Evolutionary conservation across 2,888 invertebrate species (phyloP).

Genomic region (Rhogogaster chlorosoma): DNA sequence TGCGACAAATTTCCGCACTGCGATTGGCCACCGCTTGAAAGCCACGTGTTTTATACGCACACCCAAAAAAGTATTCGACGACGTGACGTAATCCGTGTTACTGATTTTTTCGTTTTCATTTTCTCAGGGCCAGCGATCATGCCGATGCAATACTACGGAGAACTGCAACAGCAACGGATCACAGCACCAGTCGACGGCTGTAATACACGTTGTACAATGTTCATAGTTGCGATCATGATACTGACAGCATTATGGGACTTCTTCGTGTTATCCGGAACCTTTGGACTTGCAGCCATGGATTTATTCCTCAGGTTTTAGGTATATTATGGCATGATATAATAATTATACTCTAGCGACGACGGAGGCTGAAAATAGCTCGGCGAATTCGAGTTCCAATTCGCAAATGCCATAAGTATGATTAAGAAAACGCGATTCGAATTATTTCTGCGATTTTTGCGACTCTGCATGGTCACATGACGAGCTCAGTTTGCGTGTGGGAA

Average conservation of each 20-base stretch:
- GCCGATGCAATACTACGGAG: background rate
- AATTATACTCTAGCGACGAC: too few species aligned
- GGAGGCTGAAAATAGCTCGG: too few species aligned
- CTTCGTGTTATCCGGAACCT: fast-evolving
- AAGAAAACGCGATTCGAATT: too few species aligned
- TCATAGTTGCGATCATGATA: slow-evolving; percentile 2
- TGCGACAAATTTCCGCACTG: too few species aligned
- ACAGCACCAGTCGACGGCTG: background rate
- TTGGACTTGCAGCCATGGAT: background rate
- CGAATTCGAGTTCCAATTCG: too few species aligned
- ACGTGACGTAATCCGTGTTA: background rate
- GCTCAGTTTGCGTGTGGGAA: background rate
- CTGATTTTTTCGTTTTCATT: background rate
- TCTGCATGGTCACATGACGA: too few species aligned
- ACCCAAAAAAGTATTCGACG: background rate
- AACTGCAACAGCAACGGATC: background rate
- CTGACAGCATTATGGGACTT: background rate
- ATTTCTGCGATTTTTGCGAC: too few species aligned
- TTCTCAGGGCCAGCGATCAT: background rate
- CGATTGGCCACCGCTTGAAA: too few species aligned
- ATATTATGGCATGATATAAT: too few species aligned
- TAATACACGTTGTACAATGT: background rate
- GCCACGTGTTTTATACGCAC: background rate
- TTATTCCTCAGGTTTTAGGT: too few species aligned
- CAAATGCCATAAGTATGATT: too few species aligned